These are phyloP conservation scores for Oxyscelio sp. DNA, from an alignment of 2,888 invertebrate genomes.

Conservation along the genomic window DNA sequence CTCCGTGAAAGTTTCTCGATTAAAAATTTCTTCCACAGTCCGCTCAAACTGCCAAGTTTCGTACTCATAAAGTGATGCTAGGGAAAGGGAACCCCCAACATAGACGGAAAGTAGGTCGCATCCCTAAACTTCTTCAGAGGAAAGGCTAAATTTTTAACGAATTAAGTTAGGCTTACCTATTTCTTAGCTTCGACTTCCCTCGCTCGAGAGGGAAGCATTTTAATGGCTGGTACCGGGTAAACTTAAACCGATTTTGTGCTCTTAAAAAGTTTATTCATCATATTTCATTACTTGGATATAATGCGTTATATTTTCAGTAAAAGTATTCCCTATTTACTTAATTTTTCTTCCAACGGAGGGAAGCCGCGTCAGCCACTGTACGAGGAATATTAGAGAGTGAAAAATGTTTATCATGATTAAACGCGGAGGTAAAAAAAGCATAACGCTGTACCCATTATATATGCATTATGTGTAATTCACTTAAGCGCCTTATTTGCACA, in stretches of 20 bases:
- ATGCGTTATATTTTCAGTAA: conserved; percentile 47
- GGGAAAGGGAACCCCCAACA: conserved; percentile 21
- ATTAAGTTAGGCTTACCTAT: conserved; percentile 70
- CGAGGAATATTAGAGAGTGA: background rate
- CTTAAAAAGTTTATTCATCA: conserved; percentile 65
- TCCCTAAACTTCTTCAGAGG: conserved; percentile 56
- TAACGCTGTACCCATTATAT: background rate
- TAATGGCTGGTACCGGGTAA: conserved; percentile 44
- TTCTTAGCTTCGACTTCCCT: conserved; percentile 54
- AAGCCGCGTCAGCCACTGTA: background rate
- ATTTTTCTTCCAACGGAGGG: conserved; percentile 18
- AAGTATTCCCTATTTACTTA: conserved; percentile 28
- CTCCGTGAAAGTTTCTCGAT: conserved; percentile 85
- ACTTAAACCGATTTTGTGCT: conserved; percentile 64
- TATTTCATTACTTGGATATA: conserved; percentile 64
- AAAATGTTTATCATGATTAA: background rate
- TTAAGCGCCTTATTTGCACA: background rate
- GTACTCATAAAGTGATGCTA: conserved; percentile 74
- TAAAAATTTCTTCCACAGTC: conserved; percentile 84
- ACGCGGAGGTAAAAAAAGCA: background rate
- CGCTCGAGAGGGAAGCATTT: conserved; percentile 34
- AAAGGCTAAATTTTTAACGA: conserved; percentile 70
- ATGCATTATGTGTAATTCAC: too few relatives aligned
- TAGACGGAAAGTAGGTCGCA: conserved; percentile 69
- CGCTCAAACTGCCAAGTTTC: conserved; percentile 77